Evolutionary conservation across 2,888 invertebrate genomes (phyloP), one percentile per base, ranked within the genome.

Genomic region (Microctonus hyperodae): DNA sequence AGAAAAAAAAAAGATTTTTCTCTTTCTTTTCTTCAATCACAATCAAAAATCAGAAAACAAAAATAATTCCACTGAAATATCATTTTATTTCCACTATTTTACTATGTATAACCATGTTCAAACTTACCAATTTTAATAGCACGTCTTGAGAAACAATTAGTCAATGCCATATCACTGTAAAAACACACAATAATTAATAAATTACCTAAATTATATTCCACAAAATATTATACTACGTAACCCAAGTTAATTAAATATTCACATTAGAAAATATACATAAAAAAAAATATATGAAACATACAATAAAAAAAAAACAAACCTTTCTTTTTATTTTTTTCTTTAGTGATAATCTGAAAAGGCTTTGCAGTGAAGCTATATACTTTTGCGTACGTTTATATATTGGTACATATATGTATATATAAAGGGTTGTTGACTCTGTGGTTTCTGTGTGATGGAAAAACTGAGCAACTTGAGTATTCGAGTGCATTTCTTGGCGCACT

Each of bases 381-480:
- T 37, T 37, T 37, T 13, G 6, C 13, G 37, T 37, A n/a, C 37
- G n/a, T n/a, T n/a, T n/a, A n/a, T 37, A 37, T 37, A n/a, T 37
- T n/a, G 9, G 11, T 35, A 35, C n/a, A 44, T n/a, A 16, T 44
- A 1, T 37, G 0, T 13, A n/a, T 37, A 7, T 31, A 13, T 23
- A 33, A 57, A 57, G 64, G 64, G 64, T 57, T 64, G 57, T 64
- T 57, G 64, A 64, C 57, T 55, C 40, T 31, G 44, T 64, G 57
- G 13, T 44, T 31, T 13, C 25, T 25, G 22, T 16, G 48, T 48
- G 64, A 44, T 64, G 44, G 33, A 64, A 64, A 64, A 64, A 57
- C 44, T 28, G 48, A 40, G 28, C 55, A 53, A 55, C 63, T 77
- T 78, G 73, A 75, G 77, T 73, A 78, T 79, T 76, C 76, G 73